Evolutionary conservation across 2,888 invertebrate species (phyloP).

Genomic region (Ctena decussata): DNA sequence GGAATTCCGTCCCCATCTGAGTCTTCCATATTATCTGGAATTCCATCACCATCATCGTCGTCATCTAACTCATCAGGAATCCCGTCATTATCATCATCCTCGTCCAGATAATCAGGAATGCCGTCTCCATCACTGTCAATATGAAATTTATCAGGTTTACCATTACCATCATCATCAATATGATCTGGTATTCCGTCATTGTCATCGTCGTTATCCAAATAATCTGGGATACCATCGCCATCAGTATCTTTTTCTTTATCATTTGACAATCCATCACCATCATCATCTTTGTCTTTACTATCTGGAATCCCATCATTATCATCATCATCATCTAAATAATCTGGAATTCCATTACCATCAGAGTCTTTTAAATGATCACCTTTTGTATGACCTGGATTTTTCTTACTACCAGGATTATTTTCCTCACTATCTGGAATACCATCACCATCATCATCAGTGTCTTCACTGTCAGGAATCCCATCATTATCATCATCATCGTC

Average conservation of each 20-base stretch:
- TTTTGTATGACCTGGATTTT: constrained; percentile 78
- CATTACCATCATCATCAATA: constrained; percentile 80
- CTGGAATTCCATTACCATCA: constrained; percentile 81
- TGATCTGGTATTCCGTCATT: constrained; percentile 84
- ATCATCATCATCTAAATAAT: constrained; percentile 67
- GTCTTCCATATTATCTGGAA: constrained; percentile 71
- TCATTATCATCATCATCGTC: constrained; percentile 82
- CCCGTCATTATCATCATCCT: constrained; percentile 80
- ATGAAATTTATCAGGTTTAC: constrained; percentile 72
- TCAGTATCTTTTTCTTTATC: constrained; percentile 77
- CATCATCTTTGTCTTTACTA: constrained; percentile 74
- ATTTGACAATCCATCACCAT: constrained; percentile 83
- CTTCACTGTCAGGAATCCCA: constrained; percentile 75
- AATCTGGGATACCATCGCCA: constrained; percentile 84
- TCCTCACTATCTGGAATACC: constrained; percentile 82
- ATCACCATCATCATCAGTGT: constrained; percentile 81
- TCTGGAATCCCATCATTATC: constrained; percentile 81
- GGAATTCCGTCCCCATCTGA: constrained; percentile 81
- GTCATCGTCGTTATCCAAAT: constrained; percentile 80
- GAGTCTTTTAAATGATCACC: constrained; percentile 75
- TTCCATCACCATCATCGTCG: constrained; percentile 75
- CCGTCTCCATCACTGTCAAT: constrained; percentile 80
- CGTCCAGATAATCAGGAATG: constrained; percentile 76
- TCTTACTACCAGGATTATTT: constrained; percentile 79
- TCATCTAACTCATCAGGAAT: constrained; percentile 74